phyloP scores from a whole-genome alignment of 2,888 invertebrate species.

The Athripsodes cinereus region DNA sequence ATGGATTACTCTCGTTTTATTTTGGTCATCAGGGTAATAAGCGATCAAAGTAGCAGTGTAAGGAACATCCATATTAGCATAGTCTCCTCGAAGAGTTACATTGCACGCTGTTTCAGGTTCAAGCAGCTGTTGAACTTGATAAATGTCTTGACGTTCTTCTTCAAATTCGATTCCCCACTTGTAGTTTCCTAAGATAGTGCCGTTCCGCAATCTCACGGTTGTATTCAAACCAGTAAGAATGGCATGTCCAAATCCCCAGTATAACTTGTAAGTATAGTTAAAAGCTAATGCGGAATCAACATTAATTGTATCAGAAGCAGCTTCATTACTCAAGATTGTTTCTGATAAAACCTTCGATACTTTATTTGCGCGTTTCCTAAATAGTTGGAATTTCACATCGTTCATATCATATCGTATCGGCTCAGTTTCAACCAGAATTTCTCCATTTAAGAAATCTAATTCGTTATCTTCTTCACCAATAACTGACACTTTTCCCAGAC shows the following conservation, averaged over 20 bases:
- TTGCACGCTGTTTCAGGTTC: conserved; percentile 77
- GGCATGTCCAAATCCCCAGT: conserved; percentile 75
- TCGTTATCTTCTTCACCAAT: conserved; percentile 58
- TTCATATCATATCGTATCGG: conserved; percentile 71
- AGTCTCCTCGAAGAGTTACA: conserved; percentile 69
- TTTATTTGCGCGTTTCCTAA: conserved; percentile 47
- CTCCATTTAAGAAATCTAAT: conserved; percentile 48
- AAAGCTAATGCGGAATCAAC: conserved; percentile 72
- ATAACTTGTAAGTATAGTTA: conserved; percentile 60
- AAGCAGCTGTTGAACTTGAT: conserved; percentile 58
- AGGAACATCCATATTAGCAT: conserved; percentile 66
- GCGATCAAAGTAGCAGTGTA: conserved; percentile 69
- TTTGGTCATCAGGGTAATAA: conserved; percentile 57
- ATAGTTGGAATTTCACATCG: conserved; percentile 54
- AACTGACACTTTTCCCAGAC: conserved; percentile 62
- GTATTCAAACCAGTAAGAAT: conserved; percentile 66
- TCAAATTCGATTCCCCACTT: conserved; percentile 64
- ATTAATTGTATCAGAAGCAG: conserved; percentile 47
- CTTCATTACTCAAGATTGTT: conserved; percentile 47
- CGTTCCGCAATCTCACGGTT: conserved; percentile 54
- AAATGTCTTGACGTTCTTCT: conserved; percentile 50
- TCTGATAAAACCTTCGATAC: conserved; percentile 51
- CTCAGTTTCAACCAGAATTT: conserved; percentile 75
- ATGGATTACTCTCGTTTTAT: conserved; percentile 52
- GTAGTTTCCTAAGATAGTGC: conserved; percentile 52